Evolutionary conservation across 2,113 vertebrate species (phyloP).

Genomic region (Nesospiza acunhae): DNA sequence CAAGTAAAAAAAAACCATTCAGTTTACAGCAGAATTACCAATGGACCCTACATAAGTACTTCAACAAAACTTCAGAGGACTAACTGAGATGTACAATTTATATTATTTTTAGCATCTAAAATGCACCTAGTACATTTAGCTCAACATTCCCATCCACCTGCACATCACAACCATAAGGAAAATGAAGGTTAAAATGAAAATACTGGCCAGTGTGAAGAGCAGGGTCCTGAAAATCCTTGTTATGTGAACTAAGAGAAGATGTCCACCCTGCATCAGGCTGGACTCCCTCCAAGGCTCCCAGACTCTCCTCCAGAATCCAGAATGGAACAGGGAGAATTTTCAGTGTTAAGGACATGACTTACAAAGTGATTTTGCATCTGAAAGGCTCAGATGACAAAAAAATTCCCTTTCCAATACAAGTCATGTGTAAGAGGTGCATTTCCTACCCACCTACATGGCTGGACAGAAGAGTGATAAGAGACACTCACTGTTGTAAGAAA

Average conservation of each 20-base stretch:
- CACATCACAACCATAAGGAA: background rate
- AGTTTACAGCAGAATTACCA: background rate
- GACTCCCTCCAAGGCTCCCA: background rate
- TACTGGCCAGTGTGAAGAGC: background rate
- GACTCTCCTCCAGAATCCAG: background rate
- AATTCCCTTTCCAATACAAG: background rate
- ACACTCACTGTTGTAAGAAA: background rate
- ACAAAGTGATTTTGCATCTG: background rate
- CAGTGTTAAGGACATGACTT: background rate
- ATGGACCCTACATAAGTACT: background rate
- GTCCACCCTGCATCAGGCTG: background rate
- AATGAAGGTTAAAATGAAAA: background rate
- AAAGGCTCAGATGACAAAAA: background rate
- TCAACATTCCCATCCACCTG: background rate
- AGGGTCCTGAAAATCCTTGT: background rate
- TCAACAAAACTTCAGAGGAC: background rate
- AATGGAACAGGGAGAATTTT: background rate
- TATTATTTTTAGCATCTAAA: background rate
- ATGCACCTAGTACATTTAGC: background rate
- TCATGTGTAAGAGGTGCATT: background rate
- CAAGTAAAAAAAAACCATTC: background rate
- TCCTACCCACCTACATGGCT: background rate
- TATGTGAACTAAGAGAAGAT: background rate
- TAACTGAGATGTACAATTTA: background rate
- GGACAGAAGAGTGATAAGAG: background rate